Evolutionary conservation across 2,113 vertebrate genomes (phyloP), one percentile per base, ranked within the genome.

Genomic region (Tetrao urogallus): DNA sequence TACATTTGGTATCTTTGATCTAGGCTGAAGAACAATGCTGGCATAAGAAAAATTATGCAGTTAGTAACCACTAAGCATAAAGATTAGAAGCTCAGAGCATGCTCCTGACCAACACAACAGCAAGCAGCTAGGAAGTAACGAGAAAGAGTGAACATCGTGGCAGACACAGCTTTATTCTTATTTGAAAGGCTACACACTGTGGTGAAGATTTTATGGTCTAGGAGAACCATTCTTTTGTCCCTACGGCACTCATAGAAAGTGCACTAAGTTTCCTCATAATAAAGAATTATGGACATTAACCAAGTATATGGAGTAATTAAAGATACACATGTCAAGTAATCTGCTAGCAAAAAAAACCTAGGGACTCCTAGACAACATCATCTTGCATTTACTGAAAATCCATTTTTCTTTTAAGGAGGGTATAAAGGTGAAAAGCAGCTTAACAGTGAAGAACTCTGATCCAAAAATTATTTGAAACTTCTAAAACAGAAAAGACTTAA

Each of bases 41-140:
- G 47, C 9, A 0, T 36, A 65, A 38, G 19, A 58, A 6, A 25
- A 86, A 71, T 1, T 2, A 4, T 24, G 0, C 11, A 42, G 64
- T 75, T 82, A 84, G 20, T 36, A 72, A 67, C 28, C 34, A 78
- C 7, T 11, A 78, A 78, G 9, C 9, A 57, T 30, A 27, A 61
- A 24, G 24, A 75, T 92, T 27, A 78, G 14, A 91, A 69, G 25
- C 36, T 73, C n/a, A 1, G 84, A 38, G 9, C 7, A 27, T 52
- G 25, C 17, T 77, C 57, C 60, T 43, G 22, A 75, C 19, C 15
- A 69, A 34, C 28, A 71, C 24, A 73, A 67, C 11, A 65, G 70
- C 32, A 63, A 90, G 25, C 25, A 78, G 38, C 32, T 72, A 13
- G 3, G 50, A 82, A 67, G 11, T 13, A 74, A 64, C 0, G 36